Conservation (phyloP, 2,888 invertebrate species). For the Carterocephalus palaemon region DNA sequence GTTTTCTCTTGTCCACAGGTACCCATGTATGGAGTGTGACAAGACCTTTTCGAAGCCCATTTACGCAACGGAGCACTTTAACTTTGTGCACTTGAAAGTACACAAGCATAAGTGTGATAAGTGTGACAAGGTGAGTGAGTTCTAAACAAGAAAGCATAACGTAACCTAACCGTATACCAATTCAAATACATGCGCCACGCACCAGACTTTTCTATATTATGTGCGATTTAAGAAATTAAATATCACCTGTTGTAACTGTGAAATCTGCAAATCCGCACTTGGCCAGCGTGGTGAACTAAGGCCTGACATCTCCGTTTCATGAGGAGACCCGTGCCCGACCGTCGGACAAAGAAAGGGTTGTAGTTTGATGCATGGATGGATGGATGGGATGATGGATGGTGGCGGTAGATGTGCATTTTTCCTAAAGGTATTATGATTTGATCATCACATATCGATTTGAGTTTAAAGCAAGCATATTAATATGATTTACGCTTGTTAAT, state of each 20-base stretch:
- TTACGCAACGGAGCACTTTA: slow-evolving; percentile 38
- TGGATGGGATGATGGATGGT: neutral
- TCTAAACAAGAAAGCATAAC: too few relatives aligned
- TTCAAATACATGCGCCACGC: neutral
- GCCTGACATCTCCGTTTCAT: neutral
- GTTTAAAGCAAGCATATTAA: too few relatives aligned
- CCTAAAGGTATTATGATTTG: too few relatives aligned
- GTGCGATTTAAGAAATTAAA: too few relatives aligned
- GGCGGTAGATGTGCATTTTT: neutral
- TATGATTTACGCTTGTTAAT: too few relatives aligned
- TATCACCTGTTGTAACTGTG: too few relatives aligned
- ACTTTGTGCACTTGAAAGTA: slow-evolving; percentile 35
- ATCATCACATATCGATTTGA: too few relatives aligned
- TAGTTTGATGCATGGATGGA: neutral
- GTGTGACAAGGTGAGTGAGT: slow-evolving; percentile 39
- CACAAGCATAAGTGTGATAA: slow-evolving; percentile 35
- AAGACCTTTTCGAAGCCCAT: slow-evolving; percentile 39
- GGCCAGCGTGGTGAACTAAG: too few relatives aligned
- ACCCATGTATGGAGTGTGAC: slow-evolving; percentile 36
- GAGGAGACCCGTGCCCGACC: too few relatives aligned
- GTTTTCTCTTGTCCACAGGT: slow-evolving; percentile 22
- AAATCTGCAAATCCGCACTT: too few relatives aligned
- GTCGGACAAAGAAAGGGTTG: too few relatives aligned
- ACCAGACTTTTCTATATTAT: neutral
- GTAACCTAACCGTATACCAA: too few relatives aligned